A percentile compares a stretch with the other conserved stretches of the same genome.
Evolutionary conservation across 2,888 invertebrate genomes (phyloP).

Genomic region (Leucozona laternaria): DNA sequence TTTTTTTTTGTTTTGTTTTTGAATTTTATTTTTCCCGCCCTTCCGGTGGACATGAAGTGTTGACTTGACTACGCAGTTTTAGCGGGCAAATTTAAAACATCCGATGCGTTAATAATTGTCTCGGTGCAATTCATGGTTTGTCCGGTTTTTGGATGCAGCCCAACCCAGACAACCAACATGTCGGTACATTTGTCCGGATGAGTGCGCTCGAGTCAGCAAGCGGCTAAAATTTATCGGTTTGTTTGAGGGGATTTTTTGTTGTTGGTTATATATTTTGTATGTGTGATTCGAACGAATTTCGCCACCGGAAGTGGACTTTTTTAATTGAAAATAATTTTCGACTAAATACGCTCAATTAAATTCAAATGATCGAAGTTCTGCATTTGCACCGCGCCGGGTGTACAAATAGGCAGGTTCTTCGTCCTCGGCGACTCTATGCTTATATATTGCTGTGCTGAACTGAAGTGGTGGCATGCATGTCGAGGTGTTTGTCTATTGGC

Average conservation of each 20-base stretch:
- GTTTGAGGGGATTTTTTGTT: constrained; percentile 26
- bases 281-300: constrained; percentile 10
- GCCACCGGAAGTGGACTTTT: constrained; percentile 33
- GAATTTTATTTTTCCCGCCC: constrained; percentile 19
- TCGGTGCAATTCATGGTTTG: constrained; percentile 36
- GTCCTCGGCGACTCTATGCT: neutral
- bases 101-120: constrained; percentile 69
- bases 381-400: neutral
- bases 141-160: constrained; percentile 26
- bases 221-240: constrained; percentile 49
- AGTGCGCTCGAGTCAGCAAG: constrained; percentile 31
- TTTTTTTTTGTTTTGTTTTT: constrained; percentile 2
- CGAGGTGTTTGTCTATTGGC: constrained; percentile 23
- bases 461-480: constrained; percentile 2
- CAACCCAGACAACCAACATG: constrained; percentile 33
- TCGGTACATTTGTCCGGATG: constrained; percentile 46
- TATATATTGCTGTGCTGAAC: neutral
- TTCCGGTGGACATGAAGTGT: constrained; percentile 37
- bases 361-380: constrained; percentile 23
- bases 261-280: neutral
- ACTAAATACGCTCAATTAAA: constrained; percentile 72
- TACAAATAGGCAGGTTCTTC: neutral
- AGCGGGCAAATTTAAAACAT: constrained; percentile 45
- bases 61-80: constrained; percentile 59
- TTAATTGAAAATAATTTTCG: constrained; percentile 73